These are phyloP conservation scores for Flabesymbios commensalis DNA, from an alignment of 2,888 invertebrate genomes.

Conservation along the genomic window DNA sequence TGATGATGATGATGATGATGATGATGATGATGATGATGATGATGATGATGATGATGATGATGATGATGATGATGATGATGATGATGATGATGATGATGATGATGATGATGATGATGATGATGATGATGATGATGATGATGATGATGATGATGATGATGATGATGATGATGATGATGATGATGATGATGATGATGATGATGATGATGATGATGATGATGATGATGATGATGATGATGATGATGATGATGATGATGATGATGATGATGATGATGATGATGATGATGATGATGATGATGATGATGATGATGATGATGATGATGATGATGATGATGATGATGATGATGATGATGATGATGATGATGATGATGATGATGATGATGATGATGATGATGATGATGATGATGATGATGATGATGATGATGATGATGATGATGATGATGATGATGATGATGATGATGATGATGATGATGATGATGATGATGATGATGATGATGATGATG, in stretches of 20 bases:
- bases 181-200: slow-evolving; percentile 17
- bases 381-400: too few relatives aligned
- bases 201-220: slow-evolving; percentile 5
- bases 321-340: slow-evolving; percentile 3
- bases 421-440: too few relatives aligned
- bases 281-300: slow-evolving; percentile 8
- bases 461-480: too few relatives aligned
- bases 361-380: slow-evolving; percentile 2
- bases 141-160: slow-evolving; percentile 15
- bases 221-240: slow-evolving; percentile 15
- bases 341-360: background rate
- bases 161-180: slow-evolving; percentile 20
- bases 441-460: too few relatives aligned
- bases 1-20: background rate
- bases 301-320: background rate
- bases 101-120: slow-evolving; percentile 14
- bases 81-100: slow-evolving; percentile 2
- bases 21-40: background rate
- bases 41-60: slow-evolving; percentile 2
- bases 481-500: background rate
- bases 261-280: background rate
- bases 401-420: too few relatives aligned
- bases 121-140: slow-evolving; percentile 18
- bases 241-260: slow-evolving; percentile 16
- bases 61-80: background rate